Percentiles rank a stretch among this genome's conserved stretches.
Conservation (phyloP, 2,888 invertebrate species). For the Autographa gamma region DNA sequence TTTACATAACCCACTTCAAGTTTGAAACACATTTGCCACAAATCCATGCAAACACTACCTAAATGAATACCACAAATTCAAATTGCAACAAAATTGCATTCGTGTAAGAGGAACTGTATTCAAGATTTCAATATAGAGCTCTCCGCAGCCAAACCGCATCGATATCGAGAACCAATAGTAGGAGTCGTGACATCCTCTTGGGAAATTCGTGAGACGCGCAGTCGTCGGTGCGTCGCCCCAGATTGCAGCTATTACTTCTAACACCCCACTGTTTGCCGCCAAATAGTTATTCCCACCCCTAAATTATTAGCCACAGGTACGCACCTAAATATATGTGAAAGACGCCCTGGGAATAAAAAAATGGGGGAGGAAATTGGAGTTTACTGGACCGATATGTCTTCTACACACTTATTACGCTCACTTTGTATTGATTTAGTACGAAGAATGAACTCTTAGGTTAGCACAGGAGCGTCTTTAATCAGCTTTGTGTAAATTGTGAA, state of each 20-base stretch:
- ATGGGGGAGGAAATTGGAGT: conserved; percentile 74
- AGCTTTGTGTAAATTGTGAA: not conserved
- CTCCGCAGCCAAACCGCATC: not conserved
- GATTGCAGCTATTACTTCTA: conserved; percentile 86
- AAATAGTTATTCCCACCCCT: conserved; percentile 81
- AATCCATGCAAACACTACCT: too few relatives aligned
- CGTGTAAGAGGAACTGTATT: too few relatives aligned
- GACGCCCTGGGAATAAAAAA: conserved; percentile 73
- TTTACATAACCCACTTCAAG: too few relatives aligned
- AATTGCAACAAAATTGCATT: too few relatives aligned
- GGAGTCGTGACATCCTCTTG: conserved; percentile 72
- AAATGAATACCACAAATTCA: too few relatives aligned
- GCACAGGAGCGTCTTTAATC: not conserved
- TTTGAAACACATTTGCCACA: too few relatives aligned
- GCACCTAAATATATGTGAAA: conserved; percentile 67
- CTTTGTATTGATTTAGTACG: conserved; percentile 46
- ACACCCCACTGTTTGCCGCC: conserved; percentile 81
- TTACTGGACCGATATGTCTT: conserved; percentile 64
- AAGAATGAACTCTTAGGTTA: conserved; percentile 21
- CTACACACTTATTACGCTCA: conserved; percentile 46
- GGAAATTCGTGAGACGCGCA: conserved; percentile 82
- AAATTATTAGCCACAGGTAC: conserved; percentile 81
- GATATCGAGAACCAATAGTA: conserved; percentile 66
- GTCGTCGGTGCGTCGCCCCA: conserved; percentile 74
- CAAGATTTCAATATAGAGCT: too few relatives aligned